Evolutionary conservation across 2,888 invertebrate genomes (phyloP).

Genomic region (Lissocephala sabroskyi): DNA sequence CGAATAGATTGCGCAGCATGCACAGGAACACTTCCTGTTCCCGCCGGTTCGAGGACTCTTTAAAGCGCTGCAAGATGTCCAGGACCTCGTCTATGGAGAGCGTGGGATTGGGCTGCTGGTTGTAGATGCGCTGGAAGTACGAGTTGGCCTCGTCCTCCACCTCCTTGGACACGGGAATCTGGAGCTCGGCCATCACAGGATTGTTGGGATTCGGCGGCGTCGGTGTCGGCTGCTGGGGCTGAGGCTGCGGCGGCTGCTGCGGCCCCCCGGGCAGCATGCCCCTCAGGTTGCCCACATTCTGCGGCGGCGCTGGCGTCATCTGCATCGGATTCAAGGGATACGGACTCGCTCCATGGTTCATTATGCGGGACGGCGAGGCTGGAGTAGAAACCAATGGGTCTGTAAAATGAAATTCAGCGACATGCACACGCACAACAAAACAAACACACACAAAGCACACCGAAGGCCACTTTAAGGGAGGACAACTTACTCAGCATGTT

Average conservation of each 20-base stretch:
- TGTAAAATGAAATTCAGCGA: no score
- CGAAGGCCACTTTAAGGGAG: no score
- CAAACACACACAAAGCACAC: slow-evolving; percentile 18
- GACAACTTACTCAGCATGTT: slow-evolving; percentile 73
- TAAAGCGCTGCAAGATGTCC: slow-evolving; percentile 95
- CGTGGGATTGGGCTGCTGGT: slow-evolving; percentile 95
- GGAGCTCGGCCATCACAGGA: slow-evolving; percentile 84
- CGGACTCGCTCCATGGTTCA: slow-evolving; percentile 79
- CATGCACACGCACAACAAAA: slow-evolving; percentile 72
- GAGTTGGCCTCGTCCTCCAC: slow-evolving; percentile 99
- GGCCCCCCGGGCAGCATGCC: slow-evolving; percentile 78
- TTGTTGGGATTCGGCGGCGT: slow-evolving; percentile 67
- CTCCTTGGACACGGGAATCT: slow-evolving; percentile 90
- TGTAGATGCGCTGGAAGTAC: slow-evolving; percentile 98
- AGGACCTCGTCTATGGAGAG: slow-evolving; percentile 96
- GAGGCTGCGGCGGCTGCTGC: slow-evolving; percentile 68
- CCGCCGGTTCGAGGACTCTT: slow-evolving; percentile 89
- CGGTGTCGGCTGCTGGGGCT: slow-evolving; percentile 70
- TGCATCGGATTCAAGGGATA: slow-evolving; percentile 77
- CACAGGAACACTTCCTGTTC: slow-evolving; percentile 95
- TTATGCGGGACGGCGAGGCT: slow-evolving; percentile 86
- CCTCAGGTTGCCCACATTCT: slow-evolving; percentile 79
- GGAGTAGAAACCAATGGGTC: slow-evolving; percentile 83
- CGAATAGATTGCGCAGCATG: slow-evolving; percentile 97
- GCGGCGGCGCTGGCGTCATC: slow-evolving; percentile 74